Evolutionary conservation across 2,113 vertebrate genomes (phyloP).

Genomic region (Colaptes auratus): DNA sequence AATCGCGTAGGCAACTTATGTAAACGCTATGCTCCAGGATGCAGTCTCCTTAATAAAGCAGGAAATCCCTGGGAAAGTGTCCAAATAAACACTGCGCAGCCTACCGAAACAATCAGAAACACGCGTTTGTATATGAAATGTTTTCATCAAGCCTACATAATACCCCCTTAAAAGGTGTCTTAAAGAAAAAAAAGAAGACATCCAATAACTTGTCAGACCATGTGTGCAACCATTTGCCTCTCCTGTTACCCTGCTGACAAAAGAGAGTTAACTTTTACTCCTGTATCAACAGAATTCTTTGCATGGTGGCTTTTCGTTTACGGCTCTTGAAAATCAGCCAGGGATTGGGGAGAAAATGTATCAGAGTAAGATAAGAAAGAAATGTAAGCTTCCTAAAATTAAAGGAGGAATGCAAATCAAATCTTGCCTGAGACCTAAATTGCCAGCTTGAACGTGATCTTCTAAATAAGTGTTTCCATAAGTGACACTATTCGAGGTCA

Average conservation of each 20-base stretch:
- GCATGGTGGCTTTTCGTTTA: not conserved
- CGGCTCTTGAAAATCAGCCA: not conserved
- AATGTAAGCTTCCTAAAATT: not conserved
- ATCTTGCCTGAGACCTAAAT: constrained; percentile 15
- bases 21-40: not conserved
- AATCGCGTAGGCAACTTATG: not conserved
- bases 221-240: not conserved
- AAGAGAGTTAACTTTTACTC: constrained; percentile 2
- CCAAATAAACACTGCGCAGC: constrained; percentile 10
- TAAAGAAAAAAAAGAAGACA: not conserved
- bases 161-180: not conserved
- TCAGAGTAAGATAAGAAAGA: not conserved
- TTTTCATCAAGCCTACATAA: not conserved
- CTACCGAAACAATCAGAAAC: constrained; percentile 23
- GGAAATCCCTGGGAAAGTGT: constrained; percentile 41
- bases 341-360: not conserved
- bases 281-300: not conserved
- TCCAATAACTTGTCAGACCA: not conserved
- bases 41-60: not conserved
- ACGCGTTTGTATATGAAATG: not conserved
- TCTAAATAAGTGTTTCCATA: constrained; percentile 40
- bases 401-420: constrained; percentile 13
- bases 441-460: constrained; percentile 22
- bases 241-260: not conserved
- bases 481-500: not conserved